Evolutionary conservation across 2,113 vertebrate genomes (phyloP).

Genomic region (Serinus canaria): DNA sequence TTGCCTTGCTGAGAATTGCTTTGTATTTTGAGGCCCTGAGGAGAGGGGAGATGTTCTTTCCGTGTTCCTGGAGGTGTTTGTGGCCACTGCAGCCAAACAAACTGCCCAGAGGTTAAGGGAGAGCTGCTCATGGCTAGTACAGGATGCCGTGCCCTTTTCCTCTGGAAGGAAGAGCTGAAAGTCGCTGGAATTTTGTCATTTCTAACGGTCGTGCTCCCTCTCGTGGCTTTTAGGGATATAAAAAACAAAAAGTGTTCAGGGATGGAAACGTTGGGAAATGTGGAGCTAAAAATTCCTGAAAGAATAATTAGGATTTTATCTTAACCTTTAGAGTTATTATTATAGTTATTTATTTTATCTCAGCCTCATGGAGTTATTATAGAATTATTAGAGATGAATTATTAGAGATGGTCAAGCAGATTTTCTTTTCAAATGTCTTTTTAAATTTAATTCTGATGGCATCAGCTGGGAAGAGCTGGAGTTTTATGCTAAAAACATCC

Average conservation of each 20-base stretch:
- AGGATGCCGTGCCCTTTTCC: constrained; percentile 72
- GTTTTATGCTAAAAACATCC: not conserved
- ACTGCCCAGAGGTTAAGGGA: not conserved
- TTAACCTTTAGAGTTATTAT: no score
- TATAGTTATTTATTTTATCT: no score
- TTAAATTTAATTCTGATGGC: not conserved
- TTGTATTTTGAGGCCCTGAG: accelerated
- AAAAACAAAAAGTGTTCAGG: not conserved
- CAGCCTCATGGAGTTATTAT: no score
- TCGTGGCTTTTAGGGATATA: constrained; percentile 1
- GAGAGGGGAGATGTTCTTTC: not conserved
- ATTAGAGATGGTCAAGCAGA: not conserved
- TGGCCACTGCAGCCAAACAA: not conserved
- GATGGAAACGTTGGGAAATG: accelerated
- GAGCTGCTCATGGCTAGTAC: not conserved
- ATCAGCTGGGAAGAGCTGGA: not conserved
- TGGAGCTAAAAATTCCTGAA: not conserved
- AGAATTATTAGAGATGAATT: not conserved
- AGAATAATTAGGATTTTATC: not conserved
- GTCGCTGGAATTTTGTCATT: not conserved
- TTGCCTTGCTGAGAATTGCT: not conserved
- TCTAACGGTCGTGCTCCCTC: constrained; percentile 38
- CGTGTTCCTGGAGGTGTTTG: not conserved
- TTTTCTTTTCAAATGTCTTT: not conserved
- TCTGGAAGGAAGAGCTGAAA: constrained; percentile 35